phyloP scores from a whole-genome alignment of 53 echinoderm and acorn worm species.

The Holothuria scabra region DNA sequence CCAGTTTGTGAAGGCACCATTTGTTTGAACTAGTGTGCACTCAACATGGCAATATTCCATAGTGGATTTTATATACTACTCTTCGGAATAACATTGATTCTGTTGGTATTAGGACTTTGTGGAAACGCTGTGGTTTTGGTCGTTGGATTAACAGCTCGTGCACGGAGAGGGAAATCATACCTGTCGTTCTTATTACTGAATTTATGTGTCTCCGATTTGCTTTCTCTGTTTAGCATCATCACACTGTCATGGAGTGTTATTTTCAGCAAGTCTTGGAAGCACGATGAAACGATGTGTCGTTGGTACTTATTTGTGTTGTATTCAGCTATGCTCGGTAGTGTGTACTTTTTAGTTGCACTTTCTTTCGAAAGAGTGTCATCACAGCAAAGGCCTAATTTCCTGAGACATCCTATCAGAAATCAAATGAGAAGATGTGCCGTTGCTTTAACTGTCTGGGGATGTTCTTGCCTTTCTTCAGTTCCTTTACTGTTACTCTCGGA shows the following conservation, averaged over 20 bases:
- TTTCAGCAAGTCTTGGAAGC: background rate
- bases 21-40: too few species aligned
- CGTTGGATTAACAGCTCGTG: background rate
- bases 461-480: background rate
- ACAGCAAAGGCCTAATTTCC: background rate
- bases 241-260: background rate
- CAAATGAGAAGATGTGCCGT: background rate
- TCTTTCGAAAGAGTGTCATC: slow-evolving; percentile 7
- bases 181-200: slow-evolving; percentile 18
- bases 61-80: background rate
- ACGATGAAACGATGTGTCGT: slow-evolving; percentile 4
- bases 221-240: slow-evolving; percentile 7
- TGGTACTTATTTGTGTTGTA: slow-evolving; percentile 10
- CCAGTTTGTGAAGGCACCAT: too few species aligned
- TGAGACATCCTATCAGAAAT: background rate
- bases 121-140: slow-evolving; percentile 6
- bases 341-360: slow-evolving; percentile 9
- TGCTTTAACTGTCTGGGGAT: background rate
- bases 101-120: background rate
- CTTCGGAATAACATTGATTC: background rate
- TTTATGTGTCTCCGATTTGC: background rate
- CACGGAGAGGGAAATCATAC: slow-evolving; percentile 9
- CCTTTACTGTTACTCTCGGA: slow-evolving; percentile 10
- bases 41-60: too few species aligned
- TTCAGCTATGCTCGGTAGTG: slow-evolving; percentile 4